These are phyloP conservation scores for Temnothorax curvispinosus DNA, from an alignment of 1,140 invertebrate species.

Conservation along the genomic window DNA sequence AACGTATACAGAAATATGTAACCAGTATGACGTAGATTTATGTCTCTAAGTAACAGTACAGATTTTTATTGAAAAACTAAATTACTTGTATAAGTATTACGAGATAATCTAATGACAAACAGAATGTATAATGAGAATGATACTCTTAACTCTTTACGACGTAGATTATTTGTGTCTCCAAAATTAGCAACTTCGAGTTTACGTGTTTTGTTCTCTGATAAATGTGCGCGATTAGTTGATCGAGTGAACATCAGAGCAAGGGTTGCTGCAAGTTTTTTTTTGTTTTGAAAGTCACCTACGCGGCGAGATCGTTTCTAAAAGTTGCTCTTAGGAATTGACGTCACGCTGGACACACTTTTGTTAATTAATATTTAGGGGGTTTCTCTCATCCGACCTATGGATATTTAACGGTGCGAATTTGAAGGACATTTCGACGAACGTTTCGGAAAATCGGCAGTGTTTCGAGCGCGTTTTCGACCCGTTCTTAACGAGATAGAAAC, in stretches of 20 bases:
- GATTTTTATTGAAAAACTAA: too few relatives aligned
- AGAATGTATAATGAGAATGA: too few relatives aligned
- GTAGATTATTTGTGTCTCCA: neutral
- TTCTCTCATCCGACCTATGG: neutral
- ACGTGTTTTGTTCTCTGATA: neutral
- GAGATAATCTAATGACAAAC: too few relatives aligned
- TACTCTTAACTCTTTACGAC: too few relatives aligned
- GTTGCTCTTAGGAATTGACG: conserved; percentile 47
- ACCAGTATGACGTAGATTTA: neutral
- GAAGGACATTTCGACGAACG: neutral
- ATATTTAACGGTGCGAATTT: neutral
- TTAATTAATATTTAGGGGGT: conserved; percentile 6
- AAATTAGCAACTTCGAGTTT: neutral
- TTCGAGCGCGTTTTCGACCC: neutral
- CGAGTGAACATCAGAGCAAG: neutral
- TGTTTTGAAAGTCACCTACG: conserved; percentile 45
- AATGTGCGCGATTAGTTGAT: neutral
- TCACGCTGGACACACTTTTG: neutral
- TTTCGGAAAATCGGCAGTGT: neutral
- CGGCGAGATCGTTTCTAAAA: conserved; percentile 34
- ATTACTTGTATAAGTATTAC: too few relatives aligned
- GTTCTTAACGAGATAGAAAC: neutral
- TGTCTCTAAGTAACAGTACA: neutral
- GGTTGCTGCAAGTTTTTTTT: neutral
- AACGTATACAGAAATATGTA: neutral